Conservation (phyloP, 2,113 vertebrate species). For the Aptenodytes forsteri region DNA sequence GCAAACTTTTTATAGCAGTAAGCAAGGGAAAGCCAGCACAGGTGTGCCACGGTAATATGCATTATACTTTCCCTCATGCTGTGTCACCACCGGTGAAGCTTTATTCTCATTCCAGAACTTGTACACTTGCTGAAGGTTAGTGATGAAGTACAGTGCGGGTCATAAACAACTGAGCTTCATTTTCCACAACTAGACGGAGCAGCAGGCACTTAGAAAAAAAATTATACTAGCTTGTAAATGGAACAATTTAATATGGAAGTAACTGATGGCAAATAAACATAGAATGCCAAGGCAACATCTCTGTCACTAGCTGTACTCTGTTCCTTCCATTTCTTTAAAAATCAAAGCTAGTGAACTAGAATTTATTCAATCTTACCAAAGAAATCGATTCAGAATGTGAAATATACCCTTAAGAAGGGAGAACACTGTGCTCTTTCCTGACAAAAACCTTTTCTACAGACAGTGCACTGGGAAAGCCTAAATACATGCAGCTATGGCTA, state of each 20-base stretch:
- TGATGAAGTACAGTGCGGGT: not conserved
- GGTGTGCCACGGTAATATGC: not conserved
- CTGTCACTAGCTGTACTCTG: not conserved
- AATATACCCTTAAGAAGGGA: not conserved
- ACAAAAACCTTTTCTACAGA: not conserved
- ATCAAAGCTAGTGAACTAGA: not conserved
- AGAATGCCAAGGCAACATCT: not conserved
- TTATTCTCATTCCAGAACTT: conserved; percentile 34
- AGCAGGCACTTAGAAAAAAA: not conserved
- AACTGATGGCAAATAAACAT: not conserved
- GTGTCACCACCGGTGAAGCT: not conserved
- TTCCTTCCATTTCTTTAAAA: not conserved
- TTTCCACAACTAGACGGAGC: not conserved
- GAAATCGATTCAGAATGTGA: not conserved
- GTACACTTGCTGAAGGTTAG: conserved; percentile 19
- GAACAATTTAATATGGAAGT: conserved; percentile 26
- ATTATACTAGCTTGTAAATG: conserved; percentile 12
- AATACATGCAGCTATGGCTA: not conserved
- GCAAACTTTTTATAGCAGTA: not conserved
- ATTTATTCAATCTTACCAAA: conserved; percentile 2
- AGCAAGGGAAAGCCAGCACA: not conserved
- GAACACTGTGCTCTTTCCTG: not conserved
- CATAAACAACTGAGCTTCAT: conserved; percentile 31
- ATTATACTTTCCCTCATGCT: not conserved
- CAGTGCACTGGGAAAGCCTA: not conserved